Base-by-base conservation (phyloP, 2,797 vertebrate species). In the Poecilia picta region DNA sequence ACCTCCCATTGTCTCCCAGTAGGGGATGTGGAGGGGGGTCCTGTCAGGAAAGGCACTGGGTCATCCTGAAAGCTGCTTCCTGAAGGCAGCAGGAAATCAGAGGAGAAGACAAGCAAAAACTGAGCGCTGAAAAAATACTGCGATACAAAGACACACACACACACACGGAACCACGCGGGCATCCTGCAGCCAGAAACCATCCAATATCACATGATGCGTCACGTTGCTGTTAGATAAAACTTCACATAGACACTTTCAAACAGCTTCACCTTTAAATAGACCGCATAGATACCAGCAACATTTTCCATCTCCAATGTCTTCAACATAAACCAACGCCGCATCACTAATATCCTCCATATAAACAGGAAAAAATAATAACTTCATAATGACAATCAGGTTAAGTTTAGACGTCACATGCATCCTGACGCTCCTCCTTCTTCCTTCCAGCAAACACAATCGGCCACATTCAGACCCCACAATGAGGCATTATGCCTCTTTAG, bases 11-110 rank as follows among this genome's bases (percentile, higher is more conserved):
- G 95, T 96, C 92, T 95, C 75, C 75, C 84, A 85, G 73, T 91
- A 90, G 89, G 91, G 91, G 92, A 94, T 72, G 68, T 33, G 70
- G 49, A 70, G n/a, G 72, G 75, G 66, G 76, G 85, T 75, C 80
- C 91, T 89, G 92, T 81, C 92, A 94, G 93, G 93, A 92, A 92
- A 89, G 89, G 89, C 93, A 93, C 91, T 87, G 45, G 71, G 83
- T 89, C 15, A 77, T 91, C 91, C 92, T 92, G 91, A 92, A 94
- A 95, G 93, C 92, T 91, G 95, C 89, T 95, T 96, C 96, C 96
- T 95, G 92, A 84, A 89, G 77, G 85, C 88, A 88, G 87, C 91
- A 93, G 92, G 89, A 92, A 94, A 93, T 89, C 83, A 33, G 55
- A 77, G 74, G 74, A 89, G 81, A 84, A 85, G 84, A 90, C 91